Base-by-base conservation (phyloP, 2,113 vertebrate genomes). In the Limanda limanda region DNA sequence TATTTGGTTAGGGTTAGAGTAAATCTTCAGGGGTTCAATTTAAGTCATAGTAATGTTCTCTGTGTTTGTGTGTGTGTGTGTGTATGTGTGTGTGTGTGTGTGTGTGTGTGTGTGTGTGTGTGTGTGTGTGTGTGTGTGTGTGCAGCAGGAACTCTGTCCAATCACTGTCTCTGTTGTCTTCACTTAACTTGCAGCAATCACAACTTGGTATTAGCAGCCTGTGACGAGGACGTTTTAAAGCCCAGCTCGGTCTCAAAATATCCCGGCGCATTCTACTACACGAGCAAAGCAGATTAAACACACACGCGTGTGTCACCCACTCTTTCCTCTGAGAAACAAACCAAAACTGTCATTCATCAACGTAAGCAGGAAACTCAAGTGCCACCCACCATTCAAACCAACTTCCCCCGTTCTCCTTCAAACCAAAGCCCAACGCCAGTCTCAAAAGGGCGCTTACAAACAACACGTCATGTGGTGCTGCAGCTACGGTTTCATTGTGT, bases 301-400 rank as follows among this genome's bases (percentile, higher is more conserved):
- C 15, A 21, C 55, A 66, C 52, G 35, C 0, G 17, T 71, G 17
- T 71, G 54, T 90, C 87, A 89, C 92, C 91, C 89, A 90, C 91
- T 89, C 83, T 84, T 93, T 93, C 89, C 88, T 90, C 85, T 76
- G 68, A 88, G 83, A 87, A 84, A 82, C 42, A 23, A 63, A 20
- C 6, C 4, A 27, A 59, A 88, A 82, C 67, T 78, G 81, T 75
- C 74, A 86, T 84, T 87, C 80, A 88, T 87, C 60, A 84, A 74
- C 74, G 64, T 57, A 85, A 86, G 86, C 74, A 35, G 81, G 84
- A 88, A 88, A 85, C 84, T 48, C 25, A 85, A 68, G 68, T 76
- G 82, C 82, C 88, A 89, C 84, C 88, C 76, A 84, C 87, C 78
- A 76, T 68, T 79, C 77, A 83, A 48, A 81, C 74, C 81, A 58